Base-by-base conservation (phyloP, 2,888 invertebrate genomes). In the Sericinus montela region DNA sequence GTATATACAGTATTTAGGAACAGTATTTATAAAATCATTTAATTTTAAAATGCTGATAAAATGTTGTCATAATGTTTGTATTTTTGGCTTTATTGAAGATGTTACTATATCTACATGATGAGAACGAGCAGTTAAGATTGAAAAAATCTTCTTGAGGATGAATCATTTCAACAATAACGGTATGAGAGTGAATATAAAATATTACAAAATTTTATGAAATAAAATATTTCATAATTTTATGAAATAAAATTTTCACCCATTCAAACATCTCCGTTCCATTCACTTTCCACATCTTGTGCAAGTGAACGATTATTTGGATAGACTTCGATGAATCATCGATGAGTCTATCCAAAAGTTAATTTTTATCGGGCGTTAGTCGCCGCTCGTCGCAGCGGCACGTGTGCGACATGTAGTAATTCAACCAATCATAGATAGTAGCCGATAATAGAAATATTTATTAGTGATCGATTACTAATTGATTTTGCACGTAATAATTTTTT, bases 311-410 rank as follows among this genome's bases (percentile, higher is more conserved):
- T 67, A 83, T 82, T 83, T 77, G 79, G 75, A 74, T 72, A 75
- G 79, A 74, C 63, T 65, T 70, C 68, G 75, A 72, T 88, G 88
- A 88, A 69, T 88, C 88, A 88, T 76, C 87, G 88, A 84, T 86
- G 88, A 88, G 86, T 88, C 84, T 87, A 85, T 83, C 77, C 75
- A 72, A 75, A 80, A 73, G 67, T 72, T 67, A 81, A 67, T 82
- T 86, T 84, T 86, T 84, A 86, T 83, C 81, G 85, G 67, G 58
- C 74, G 64, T 68, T 67, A 67, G 68, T 72, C 73, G 69, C 67
- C 63, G 42, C 56, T 59, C 8, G 62, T 57, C 59, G 60, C 54
- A 58, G 53, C 51, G 57, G 59, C 70, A 71, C 69, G 67, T 67
- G 70, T 63, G 54, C 48, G 54, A 53, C 51, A 42, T 39, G 34